Evolutionary conservation across 1,140 invertebrate genomes (phyloP), one percentile per base, ranked within the genome.

Genomic region (Hypsibius dujardini): DNA sequence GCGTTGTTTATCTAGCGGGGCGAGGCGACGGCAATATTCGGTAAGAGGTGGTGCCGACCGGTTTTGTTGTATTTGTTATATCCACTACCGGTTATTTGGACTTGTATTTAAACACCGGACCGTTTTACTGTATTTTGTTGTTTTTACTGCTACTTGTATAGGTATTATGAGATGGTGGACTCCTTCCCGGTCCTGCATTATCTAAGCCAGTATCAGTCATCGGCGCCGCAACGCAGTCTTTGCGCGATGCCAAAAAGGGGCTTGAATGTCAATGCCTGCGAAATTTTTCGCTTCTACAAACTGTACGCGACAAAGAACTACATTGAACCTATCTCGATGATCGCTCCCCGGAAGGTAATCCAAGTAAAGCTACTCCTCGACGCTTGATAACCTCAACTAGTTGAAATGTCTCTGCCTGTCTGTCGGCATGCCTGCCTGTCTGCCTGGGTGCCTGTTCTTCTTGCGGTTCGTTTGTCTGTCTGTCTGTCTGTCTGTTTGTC

Each of bases 241-340:
- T 92, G 90, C 60, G 84, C 88, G 74, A 93, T 95, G 90, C 89
- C 91, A 12, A 96, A 96, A 81, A 82, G 92, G 74, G 93, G 92
- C n/a, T 83, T 91, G 72, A 88, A 86, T 78, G 87, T 87, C 7
- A 79, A 81, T 2, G 81, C 82, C 14, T 94, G 90, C 81, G 92
- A 95, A 78, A 86, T 94, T 60, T 90, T 88, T 77, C 84, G 90
- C 71, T 94, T 95, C 81, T 95, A 89, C 80, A 95, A 95, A 78
- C 80, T 95, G 62, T 90, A 93, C 79, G 90, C 90, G 0, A 89
- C 87, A 47, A 86, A 89, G 72, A 86, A 87, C 42, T 81, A 91
- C 60, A 89, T 89, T 78, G 91, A 95, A 78, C 90, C 91, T 40
- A 87, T 95, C 73, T 88, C 90, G 2, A 94, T 95, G 90, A 92